These are phyloP conservation scores for Idaea aversata DNA, from an alignment of 2,888 invertebrate species.

Conservation along the genomic window DNA sequence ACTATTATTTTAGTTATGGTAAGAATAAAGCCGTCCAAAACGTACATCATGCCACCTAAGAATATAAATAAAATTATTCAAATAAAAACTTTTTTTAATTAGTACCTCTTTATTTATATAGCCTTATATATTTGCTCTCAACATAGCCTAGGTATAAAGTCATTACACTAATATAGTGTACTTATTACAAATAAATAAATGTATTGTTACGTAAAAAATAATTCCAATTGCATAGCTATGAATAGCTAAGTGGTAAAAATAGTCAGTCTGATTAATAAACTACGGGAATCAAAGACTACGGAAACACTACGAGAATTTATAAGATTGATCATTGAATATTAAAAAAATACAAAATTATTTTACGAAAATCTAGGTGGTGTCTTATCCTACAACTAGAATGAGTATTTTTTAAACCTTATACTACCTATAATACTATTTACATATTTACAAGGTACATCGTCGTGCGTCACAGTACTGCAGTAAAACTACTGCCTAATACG, in stretches of 20 bases:
- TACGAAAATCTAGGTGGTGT: constrained; percentile 44
- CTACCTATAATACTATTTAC: constrained; percentile 65
- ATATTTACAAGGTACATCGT: constrained; percentile 51
- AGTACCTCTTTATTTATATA: constrained; percentile 58
- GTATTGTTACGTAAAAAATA: constrained; percentile 8
- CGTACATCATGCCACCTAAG: constrained; percentile 8
- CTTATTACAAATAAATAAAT: constrained; percentile 57
- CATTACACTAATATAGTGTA: constrained; percentile 79
- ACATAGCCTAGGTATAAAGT: constrained; percentile 53
- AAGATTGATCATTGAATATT: constrained; percentile 10
- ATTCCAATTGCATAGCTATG: neutral
- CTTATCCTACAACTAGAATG: constrained; percentile 51
- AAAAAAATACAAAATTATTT: constrained; percentile 13
- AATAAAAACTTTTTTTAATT: constrained; percentile 41
- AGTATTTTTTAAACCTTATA: constrained; percentile 69
- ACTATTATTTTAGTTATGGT: constrained; percentile 33
- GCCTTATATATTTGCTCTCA: constrained; percentile 52
- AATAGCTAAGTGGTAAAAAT: constrained; percentile 4
- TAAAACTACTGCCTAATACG: constrained; percentile 37
- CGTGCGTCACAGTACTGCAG: constrained; percentile 28
- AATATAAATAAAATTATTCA: constrained; percentile 19
- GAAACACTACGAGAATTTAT: constrained; percentile 5
- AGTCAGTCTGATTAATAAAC: constrained; percentile 7
- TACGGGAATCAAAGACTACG: neutral
- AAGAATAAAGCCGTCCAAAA: constrained; percentile 49